Percentiles rank a stretch among this genome's conserved stretches.
Conservation (phyloP, 2,888 invertebrate genomes). For the Xiphydria camelus region DNA sequence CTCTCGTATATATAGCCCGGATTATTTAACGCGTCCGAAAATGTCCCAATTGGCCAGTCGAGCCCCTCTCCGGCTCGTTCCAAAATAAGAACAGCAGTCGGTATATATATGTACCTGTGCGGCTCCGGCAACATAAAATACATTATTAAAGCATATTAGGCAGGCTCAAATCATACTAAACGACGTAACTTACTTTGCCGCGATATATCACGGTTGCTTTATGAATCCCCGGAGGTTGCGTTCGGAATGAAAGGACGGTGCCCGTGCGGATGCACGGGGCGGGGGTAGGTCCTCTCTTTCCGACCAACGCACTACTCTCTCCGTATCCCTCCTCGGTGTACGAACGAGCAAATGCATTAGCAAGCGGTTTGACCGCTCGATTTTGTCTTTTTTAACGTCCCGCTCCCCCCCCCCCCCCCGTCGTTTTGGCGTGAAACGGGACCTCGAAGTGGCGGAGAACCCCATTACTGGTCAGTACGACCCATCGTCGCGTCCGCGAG, state of each 20-base stretch:
- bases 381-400: slow-evolving; percentile 24
- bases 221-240: slow-evolving; percentile 35
- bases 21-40: slow-evolving; percentile 31
- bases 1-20: too few species aligned
- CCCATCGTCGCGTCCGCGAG: slow-evolving; percentile 1
- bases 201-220: slow-evolving; percentile 41
- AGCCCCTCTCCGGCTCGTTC: slow-evolving; percentile 10
- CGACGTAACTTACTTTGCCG: slow-evolving; percentile 42
- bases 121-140: slow-evolving; percentile 33
- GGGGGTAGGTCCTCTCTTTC: too few species aligned
- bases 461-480: neutral
- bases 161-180: slow-evolving; percentile 41
- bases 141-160: slow-evolving; percentile 42
- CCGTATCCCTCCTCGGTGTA: too few species aligned
- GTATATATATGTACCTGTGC: too few species aligned
- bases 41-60: slow-evolving; percentile 31
- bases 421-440: too few species aligned
- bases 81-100: neutral
- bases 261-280: slow-evolving; percentile 3
- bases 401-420: too few species aligned
- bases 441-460: neutral
- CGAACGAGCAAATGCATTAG: slow-evolving; percentile 23
- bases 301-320: too few species aligned
- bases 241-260: slow-evolving; percentile 36
- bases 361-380: slow-evolving; percentile 23